These are phyloP conservation scores for Pyrrhia umbra DNA, from an alignment of 2,888 invertebrate species.

Conservation along the genomic window DNA sequence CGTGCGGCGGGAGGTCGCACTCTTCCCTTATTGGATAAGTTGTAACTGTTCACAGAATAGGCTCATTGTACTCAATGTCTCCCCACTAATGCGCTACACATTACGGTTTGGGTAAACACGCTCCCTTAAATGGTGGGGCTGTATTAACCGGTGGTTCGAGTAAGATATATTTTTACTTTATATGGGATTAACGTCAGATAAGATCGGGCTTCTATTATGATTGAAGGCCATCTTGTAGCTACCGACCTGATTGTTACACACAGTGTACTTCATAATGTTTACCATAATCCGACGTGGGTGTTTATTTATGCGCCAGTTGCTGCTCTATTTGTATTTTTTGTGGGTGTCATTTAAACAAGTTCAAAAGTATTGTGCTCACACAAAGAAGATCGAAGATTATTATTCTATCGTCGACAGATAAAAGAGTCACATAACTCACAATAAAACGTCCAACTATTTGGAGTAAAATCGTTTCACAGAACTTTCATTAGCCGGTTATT, in stretches of 20 bases:
- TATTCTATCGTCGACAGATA: constrained; percentile 45
- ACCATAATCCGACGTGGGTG: constrained; percentile 60
- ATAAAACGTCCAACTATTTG: constrained; percentile 40
- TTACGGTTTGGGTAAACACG: constrained; percentile 64
- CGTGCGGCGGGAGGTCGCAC: constrained; percentile 69
- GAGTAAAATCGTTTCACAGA: constrained; percentile 41
- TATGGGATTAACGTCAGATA: constrained; percentile 74
- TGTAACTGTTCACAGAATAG: constrained; percentile 75
- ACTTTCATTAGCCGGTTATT: constrained; percentile 45
- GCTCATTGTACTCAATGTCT: constrained; percentile 66
- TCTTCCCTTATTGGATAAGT: constrained; percentile 77
- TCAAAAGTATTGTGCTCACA: constrained; percentile 46
- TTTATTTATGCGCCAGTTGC: constrained; percentile 55
- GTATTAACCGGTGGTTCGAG: constrained; percentile 66
- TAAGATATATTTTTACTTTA: constrained; percentile 72
- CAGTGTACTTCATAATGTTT: constrained; percentile 59
- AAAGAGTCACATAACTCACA: constrained; percentile 35
- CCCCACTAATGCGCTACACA: constrained; percentile 62
- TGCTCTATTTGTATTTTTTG: constrained; percentile 51
- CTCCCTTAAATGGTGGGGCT: constrained; percentile 64
- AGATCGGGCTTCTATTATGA: constrained; percentile 68
- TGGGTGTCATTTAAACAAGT: constrained; percentile 47
- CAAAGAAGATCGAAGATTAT: constrained; percentile 50
- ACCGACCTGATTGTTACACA: constrained; percentile 66
- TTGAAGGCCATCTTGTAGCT: constrained; percentile 68